Evolutionary conservation across 2,888 invertebrate species (phyloP).

Genomic region (Geophilus truncorum): DNA sequence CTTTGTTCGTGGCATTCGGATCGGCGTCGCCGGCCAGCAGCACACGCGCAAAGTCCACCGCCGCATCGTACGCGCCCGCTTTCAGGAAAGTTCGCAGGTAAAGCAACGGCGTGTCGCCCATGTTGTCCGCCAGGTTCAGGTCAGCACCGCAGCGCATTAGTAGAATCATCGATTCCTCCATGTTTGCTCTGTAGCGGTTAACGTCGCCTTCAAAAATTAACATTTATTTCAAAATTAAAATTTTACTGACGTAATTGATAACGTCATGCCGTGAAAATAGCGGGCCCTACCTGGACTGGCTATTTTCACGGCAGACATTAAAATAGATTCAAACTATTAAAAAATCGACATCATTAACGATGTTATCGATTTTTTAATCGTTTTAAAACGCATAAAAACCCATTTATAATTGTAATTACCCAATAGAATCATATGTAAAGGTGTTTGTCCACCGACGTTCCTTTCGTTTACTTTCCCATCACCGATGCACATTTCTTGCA

Average conservation of each 20-base stretch:
- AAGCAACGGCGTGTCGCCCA: constrained; percentile 35
- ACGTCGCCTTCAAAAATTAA: constrained; percentile 31
- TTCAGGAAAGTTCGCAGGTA: constrained; percentile 40
- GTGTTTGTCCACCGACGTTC: constrained; percentile 35
- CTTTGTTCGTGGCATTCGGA: constrained; percentile 42
- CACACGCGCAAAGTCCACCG: constrained; percentile 40
- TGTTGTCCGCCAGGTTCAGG: constrained; percentile 31
- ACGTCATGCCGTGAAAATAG: no score
- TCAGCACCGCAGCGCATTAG: constrained; percentile 35
- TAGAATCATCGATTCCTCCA: constrained; percentile 32
- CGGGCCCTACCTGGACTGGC: no score
- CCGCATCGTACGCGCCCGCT: constrained; percentile 41
- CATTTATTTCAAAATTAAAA: no score
- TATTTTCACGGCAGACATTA: no score
- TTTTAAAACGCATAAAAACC: no score
- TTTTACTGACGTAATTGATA: no score
- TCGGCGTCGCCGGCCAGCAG: constrained; percentile 43
- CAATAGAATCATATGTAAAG: constrained; percentile 34
- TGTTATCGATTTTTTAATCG: no score
- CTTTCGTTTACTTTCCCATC: constrained; percentile 36
- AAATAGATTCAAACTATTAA: no score
- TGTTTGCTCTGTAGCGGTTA: constrained; percentile 27
- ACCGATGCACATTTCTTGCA: constrained; percentile 35
- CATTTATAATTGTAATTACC: constrained; percentile 27
- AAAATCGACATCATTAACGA: no score